Conservation (phyloP, 2,113 vertebrate genomes). For the Glaucomys volans region DNA sequence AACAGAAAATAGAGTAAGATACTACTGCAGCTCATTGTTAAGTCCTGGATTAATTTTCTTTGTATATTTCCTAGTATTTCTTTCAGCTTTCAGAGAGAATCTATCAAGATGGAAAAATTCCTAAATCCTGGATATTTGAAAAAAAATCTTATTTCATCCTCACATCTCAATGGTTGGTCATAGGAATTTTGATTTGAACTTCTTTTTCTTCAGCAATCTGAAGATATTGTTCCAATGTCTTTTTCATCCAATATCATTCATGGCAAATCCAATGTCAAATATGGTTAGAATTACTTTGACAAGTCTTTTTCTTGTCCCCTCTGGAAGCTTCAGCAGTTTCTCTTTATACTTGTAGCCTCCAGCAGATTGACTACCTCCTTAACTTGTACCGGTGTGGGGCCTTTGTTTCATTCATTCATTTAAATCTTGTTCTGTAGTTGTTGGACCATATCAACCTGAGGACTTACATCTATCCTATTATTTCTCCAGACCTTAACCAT, state of each 20-base stretch:
- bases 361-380: neutral
- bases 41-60: neutral
- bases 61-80: neutral
- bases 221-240: neutral
- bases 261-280: neutral
- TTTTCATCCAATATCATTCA: neutral
- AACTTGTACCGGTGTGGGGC: neutral
- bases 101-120: neutral
- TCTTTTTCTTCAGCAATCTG: neutral
- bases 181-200: neutral
- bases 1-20: neutral
- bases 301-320: neutral
- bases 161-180: neutral
- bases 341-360: neutral
- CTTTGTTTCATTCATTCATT: neutral
- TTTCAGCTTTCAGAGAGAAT: neutral
- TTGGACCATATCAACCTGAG: neutral
- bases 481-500: neutral
- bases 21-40: neutral
- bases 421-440: neutral
- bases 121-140: neutral
- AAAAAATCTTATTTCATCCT: neutral
- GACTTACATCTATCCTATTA: neutral
- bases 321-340: neutral
- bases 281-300: neutral